Evolutionary conservation across 2,113 vertebrate species (phyloP), one percentile per base, ranked within the genome.

Genomic region (Platysteira castanea): DNA sequence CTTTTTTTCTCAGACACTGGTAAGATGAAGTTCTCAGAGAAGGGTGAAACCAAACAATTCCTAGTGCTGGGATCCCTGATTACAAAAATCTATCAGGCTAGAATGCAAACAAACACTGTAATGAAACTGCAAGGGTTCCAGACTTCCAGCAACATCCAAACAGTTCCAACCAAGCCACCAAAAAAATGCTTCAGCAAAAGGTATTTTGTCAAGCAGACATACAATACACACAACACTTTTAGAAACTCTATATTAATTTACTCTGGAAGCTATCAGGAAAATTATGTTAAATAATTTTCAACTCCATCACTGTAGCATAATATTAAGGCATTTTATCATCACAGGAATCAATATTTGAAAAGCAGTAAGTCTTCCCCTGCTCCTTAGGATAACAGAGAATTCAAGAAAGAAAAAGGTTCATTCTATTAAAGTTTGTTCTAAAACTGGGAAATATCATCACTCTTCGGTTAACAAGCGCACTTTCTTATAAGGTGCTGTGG

Each of bases 11-110:
- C 20, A 65, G 23, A 68, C 23, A 75, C 24, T 11, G 13, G 10
- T 27, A 81, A 74, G 5, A 87, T 1, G 1, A 85, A 35, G 23
- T 41, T 84, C 27, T 35, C 1, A 0, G 15, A 77, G 37, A 52
- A 68, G 27, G 17, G 5, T 33, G 6, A 94, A 83, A 74, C 2
- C 11, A 59, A 23, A 15, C 12, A 57, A 23, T 79, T 46, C 20
- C 27, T 59, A 22, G 8, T 16, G 37, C 26, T 57, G 13, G 1
- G 4, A 59, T 27, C 28, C 35, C 31, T 2, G 1, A 2, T 31
- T 39, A 74, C 11, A 69, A 60, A 73, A 60, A 27, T 30, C 16
- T 68, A 31, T 63, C 20, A 42, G 26, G 23, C n/a, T 76, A 67
- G 14, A 84, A 67, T 8, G 7, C 56, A 71, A 24, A 52, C 33